These are phyloP conservation scores for Caenorhabditis doughertyi DNA, from an alignment of 2,888 invertebrate genomes.

Conservation along the genomic window DNA sequence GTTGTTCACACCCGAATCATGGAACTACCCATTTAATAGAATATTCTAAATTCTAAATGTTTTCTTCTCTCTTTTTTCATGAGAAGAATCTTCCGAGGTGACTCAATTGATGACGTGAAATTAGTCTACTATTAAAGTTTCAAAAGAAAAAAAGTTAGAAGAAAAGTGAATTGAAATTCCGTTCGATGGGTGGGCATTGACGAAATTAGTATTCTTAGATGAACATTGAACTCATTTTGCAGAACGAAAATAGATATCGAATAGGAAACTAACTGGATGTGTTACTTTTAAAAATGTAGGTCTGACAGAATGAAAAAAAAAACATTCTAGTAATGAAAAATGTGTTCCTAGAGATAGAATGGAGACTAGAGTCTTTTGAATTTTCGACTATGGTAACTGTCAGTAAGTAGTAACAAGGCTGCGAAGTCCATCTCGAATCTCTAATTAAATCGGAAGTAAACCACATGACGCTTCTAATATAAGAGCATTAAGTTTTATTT, in stretches of 20 bases:
- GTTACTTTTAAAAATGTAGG: too few relatives aligned
- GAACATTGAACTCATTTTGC: slow-evolving; percentile 3
- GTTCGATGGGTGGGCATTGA: background rate
- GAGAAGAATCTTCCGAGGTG: background rate
- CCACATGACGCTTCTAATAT: too few relatives aligned
- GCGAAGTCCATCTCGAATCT: too few relatives aligned
- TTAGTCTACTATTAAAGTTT: background rate
- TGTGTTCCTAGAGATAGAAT: too few relatives aligned
- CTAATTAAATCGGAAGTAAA: too few relatives aligned
- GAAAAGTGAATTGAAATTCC: slow-evolving; percentile 18
- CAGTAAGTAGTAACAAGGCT: too few relatives aligned
- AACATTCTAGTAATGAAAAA: too few relatives aligned
- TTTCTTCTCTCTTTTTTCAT: background rate
- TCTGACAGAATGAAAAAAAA: too few relatives aligned
- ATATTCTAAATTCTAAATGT: background rate
- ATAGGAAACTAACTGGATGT: background rate
- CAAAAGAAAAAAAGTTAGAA: background rate
- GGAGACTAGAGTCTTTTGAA: too few relatives aligned
- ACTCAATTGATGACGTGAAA: slow-evolving; percentile 23
- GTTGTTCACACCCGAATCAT: slow-evolving; percentile 7
- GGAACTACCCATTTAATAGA: background rate
- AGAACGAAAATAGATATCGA: background rate
- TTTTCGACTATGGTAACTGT: too few relatives aligned
- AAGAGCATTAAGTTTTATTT: too few relatives aligned
- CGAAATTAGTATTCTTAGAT: slow-evolving; percentile 4